Percentiles rank a stretch among this genome's conserved stretches.
These are phyloP conservation scores for Enteromius treurensis DNA, from an alignment of 2,797 vertebrate species.

Conservation along the genomic window DNA sequence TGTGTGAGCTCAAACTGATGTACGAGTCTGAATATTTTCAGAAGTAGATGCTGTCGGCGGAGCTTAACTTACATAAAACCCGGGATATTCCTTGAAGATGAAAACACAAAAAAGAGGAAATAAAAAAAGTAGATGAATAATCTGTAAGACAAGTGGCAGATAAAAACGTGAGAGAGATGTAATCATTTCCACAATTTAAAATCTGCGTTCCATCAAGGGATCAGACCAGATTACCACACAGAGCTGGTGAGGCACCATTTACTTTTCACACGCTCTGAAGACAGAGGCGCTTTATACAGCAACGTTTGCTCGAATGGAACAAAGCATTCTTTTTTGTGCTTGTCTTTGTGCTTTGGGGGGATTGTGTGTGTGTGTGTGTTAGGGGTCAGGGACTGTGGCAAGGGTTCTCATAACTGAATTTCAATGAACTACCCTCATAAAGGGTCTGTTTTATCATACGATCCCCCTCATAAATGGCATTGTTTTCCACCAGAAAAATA, in stretches of 20 bases:
- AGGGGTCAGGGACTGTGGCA: conserved; percentile 29
- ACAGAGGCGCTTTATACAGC: conserved; percentile 28
- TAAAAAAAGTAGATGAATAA: background rate
- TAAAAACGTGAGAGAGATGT: background rate
- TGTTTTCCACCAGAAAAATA: background rate
- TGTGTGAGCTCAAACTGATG: background rate
- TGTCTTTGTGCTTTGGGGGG: background rate
- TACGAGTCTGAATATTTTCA: background rate
- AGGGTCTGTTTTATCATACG: conserved; percentile 23
- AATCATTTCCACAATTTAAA: conserved; percentile 28
- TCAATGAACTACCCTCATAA: conserved; percentile 26
- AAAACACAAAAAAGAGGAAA: background rate
- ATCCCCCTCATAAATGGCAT: conserved; percentile 13
- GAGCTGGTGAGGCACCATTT: conserved; percentile 59
- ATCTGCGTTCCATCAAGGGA: conserved; percentile 47
- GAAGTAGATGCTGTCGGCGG: background rate
- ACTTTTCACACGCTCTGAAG: conserved; percentile 57
- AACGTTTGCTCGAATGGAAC: conserved; percentile 60
- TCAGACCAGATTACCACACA: conserved; percentile 56
- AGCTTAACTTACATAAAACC: conserved; percentile 2
- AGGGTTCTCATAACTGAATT: conserved; percentile 14
- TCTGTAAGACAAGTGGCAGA: background rate
- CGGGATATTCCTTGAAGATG: background rate
- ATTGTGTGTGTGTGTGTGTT: conserved; percentile 41
- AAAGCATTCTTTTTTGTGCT: conserved; percentile 57